Conservation (phyloP, 2,797 vertebrate genomes). For the Lutjanus campechanus region DNA sequence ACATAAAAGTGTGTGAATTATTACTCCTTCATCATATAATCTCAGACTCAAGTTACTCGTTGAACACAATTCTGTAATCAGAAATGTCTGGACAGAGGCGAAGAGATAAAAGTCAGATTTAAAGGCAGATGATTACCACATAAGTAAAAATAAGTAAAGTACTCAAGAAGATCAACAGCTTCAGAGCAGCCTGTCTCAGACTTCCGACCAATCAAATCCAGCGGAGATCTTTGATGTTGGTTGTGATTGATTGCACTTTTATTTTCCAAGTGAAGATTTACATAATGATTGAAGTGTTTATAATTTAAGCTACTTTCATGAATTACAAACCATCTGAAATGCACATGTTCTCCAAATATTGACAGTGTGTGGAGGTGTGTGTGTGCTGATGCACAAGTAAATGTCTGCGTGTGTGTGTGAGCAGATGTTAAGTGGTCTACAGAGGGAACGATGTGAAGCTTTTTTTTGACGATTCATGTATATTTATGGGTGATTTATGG, state of each 20-base stretch:
- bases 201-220: slow-evolving; percentile 44
- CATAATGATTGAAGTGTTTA: slow-evolving; percentile 51
- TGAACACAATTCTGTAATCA: slow-evolving; percentile 13
- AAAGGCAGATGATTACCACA: slow-evolving; percentile 7
- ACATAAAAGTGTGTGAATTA: neutral
- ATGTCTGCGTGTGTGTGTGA: neutral
- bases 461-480: neutral
- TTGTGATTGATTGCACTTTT: slow-evolving; percentile 19
- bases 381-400: neutral
- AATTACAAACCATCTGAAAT: slow-evolving; percentile 43
- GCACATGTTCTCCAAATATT: slow-evolving; percentile 17
- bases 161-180: slow-evolving; percentile 9
- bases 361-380: neutral
- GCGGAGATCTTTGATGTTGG: slow-evolving; percentile 46
- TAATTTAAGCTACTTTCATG: slow-evolving; percentile 31
- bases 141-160: neutral
- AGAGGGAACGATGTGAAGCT: slow-evolving; percentile 20
- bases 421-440: slow-evolving; percentile 39
- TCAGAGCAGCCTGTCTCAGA: slow-evolving; percentile 19
- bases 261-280: slow-evolving; percentile 29
- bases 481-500: slow-evolving; percentile 41
- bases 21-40: neutral
- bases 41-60: neutral
- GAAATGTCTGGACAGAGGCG: slow-evolving; percentile 14
- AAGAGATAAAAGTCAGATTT: slow-evolving; percentile 30